Evolutionary conservation across 2,113 vertebrate species (phyloP).

Genomic region (Hippocampus comes): DNA sequence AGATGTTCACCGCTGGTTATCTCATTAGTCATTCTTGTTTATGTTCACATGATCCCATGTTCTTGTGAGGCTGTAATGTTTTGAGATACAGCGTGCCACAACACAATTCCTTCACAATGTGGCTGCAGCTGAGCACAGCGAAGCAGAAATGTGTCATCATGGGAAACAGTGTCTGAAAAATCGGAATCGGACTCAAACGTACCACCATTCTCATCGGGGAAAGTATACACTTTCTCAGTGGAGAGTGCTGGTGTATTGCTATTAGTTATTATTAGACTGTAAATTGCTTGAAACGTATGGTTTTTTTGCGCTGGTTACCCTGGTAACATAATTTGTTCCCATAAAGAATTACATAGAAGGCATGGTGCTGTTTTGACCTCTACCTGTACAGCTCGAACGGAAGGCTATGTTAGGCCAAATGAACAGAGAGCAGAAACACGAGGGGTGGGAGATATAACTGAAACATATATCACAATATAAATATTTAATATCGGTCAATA

Average conservation of each 20-base stretch:
- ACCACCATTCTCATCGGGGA: conserved; percentile 46
- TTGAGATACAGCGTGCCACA: neutral
- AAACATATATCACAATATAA: too few species aligned
- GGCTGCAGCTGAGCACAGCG: conserved; percentile 30
- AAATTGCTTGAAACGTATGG: conserved; percentile 79
- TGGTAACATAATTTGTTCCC: conserved; percentile 83
- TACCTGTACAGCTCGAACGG: conserved; percentile 40
- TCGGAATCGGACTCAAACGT: conserved; percentile 30
- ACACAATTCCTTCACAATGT: conserved; percentile 11
- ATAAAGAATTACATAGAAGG: conserved; percentile 71
- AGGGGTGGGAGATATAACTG: too few species aligned
- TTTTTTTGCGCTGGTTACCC: conserved; percentile 78
- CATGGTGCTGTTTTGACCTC: conserved; percentile 23
- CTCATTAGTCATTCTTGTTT: neutral
- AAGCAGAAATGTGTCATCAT: conserved; percentile 2
- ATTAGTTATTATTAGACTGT: conserved; percentile 89
- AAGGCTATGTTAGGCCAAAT: conserved; percentile 14
- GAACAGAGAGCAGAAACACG: neutral
- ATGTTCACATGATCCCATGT: neutral
- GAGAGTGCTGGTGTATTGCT: conserved; percentile 72
- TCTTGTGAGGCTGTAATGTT: neutral
- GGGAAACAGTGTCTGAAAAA: neutral
- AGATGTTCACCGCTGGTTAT: neutral
- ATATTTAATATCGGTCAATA: too few species aligned
- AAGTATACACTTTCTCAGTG: conserved; percentile 63